These are phyloP conservation scores for Dugesia japonica DNA, from an alignment of 2,888 invertebrate species.

Conservation along the genomic window DNA sequence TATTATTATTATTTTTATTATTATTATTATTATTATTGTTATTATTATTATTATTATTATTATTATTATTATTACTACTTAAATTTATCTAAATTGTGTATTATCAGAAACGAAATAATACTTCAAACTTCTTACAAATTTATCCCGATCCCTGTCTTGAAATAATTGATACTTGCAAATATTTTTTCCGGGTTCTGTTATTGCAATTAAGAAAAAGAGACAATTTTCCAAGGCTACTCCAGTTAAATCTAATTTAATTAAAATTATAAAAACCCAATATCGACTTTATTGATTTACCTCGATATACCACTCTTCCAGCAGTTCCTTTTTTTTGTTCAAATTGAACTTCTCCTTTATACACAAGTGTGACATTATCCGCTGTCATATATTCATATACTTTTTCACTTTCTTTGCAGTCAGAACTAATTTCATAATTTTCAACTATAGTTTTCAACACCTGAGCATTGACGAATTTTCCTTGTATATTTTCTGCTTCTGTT, in stretches of 20 bases:
- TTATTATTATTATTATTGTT: too few relatives aligned
- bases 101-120: too few relatives aligned
- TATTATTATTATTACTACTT: too few relatives aligned
- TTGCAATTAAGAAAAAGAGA: not conserved
- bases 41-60: too few relatives aligned
- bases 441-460: not conserved
- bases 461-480: not conserved
- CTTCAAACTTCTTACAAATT: not conserved
- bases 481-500: not conserved
- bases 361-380: not conserved
- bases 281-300: not conserved
- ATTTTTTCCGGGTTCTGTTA: not conserved
- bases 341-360: not conserved
- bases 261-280: too few relatives aligned
- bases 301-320: not conserved
- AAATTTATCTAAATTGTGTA: too few relatives aligned
- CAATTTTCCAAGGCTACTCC: slow-evolving; percentile 1
- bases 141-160: not conserved
- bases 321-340: not conserved
- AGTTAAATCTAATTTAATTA: not conserved
- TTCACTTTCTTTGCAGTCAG: not conserved
- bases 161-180: not conserved
- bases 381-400: slow-evolving; percentile 1
- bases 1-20: too few relatives aligned
- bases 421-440: not conserved